phyloP scores from a whole-genome alignment of 2,113 vertebrate genomes.

The Nesogale talazaci region DNA sequence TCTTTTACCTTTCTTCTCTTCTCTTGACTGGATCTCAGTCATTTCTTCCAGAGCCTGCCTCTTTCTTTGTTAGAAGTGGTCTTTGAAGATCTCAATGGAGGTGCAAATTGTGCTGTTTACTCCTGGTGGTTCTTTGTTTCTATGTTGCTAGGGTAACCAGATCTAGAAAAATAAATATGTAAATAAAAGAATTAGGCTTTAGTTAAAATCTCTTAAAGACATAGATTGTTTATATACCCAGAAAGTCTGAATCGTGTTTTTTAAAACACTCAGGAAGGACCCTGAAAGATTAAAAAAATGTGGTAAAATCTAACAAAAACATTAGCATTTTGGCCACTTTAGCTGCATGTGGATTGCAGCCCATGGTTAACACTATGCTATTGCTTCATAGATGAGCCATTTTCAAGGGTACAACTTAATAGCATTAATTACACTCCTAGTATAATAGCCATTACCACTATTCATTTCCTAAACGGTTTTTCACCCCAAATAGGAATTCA shows the following conservation, averaged over 20 bases:
- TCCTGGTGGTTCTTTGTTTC: no score
- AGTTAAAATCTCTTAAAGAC: constrained; percentile 23
- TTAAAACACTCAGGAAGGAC: neutral
- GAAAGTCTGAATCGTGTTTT: constrained; percentile 11
- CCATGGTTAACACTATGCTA: no score
- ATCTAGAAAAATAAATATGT: no score
- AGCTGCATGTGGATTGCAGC: no score
- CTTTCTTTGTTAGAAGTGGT: no score
- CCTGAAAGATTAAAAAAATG: neutral
- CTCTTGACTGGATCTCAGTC: no score
- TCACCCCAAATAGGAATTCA: neutral
- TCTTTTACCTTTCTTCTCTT: no score
- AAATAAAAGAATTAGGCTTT: neutral
- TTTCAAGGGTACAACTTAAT: neutral
- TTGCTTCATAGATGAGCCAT: no score
- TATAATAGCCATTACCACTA: neutral
- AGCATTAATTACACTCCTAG: neutral
- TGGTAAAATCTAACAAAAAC: neutral
- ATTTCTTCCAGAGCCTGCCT: no score
- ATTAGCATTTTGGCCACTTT: neutral
- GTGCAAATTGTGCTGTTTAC: no score
- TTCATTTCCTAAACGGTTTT: neutral
- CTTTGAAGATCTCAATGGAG: no score
- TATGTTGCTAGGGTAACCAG: no score
- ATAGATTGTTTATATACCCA: neutral